These are phyloP conservation scores for Nyctalus aviator DNA, from an alignment of 2,797 vertebrate genomes.

Conservation along the genomic window DNA sequence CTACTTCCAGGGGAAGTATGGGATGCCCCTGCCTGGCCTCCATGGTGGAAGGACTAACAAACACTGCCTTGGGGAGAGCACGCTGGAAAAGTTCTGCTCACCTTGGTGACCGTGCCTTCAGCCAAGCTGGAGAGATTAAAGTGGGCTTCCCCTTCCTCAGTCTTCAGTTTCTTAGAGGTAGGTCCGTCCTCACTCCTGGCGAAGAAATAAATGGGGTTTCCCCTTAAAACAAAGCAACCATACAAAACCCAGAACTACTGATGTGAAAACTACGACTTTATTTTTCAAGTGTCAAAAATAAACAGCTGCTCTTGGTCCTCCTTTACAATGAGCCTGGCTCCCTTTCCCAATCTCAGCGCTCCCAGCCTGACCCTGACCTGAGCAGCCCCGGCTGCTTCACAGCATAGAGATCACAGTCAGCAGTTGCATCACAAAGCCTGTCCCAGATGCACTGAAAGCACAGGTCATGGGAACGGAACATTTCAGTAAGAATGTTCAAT, in stretches of 20 bases:
- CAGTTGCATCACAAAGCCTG: not conserved
- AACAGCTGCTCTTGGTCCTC: not conserved
- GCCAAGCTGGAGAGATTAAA: slow-evolving; percentile 91
- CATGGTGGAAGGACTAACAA: not conserved
- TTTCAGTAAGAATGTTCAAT: slow-evolving; percentile 54
- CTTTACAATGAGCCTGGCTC: not conserved
- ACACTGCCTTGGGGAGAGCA: not conserved
- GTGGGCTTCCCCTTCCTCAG: slow-evolving; percentile 88
- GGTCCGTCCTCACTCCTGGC: slow-evolving; percentile 89
- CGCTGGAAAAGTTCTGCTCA: slow-evolving; percentile 85
- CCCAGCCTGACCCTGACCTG: not conserved
- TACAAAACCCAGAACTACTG: not conserved
- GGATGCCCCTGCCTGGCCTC: not conserved
- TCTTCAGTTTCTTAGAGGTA: slow-evolving; percentile 90
- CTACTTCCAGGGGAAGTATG: not conserved
- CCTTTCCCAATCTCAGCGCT: not conserved
- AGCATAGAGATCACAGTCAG: not conserved
- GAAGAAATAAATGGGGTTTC: slow-evolving; percentile 49
- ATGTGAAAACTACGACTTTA: slow-evolving; percentile 10
- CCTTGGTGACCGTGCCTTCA: slow-evolving; percentile 92
- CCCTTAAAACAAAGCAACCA: slow-evolving; percentile 44
- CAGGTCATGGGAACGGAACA: slow-evolving; percentile 47
- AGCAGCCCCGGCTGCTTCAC: not conserved
- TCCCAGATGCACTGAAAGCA: slow-evolving; percentile 52
- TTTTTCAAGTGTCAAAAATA: slow-evolving; percentile 35